Evolutionary conservation across 1,140 invertebrate species (phyloP).

Genomic region (Onthophagus taurus): DNA sequence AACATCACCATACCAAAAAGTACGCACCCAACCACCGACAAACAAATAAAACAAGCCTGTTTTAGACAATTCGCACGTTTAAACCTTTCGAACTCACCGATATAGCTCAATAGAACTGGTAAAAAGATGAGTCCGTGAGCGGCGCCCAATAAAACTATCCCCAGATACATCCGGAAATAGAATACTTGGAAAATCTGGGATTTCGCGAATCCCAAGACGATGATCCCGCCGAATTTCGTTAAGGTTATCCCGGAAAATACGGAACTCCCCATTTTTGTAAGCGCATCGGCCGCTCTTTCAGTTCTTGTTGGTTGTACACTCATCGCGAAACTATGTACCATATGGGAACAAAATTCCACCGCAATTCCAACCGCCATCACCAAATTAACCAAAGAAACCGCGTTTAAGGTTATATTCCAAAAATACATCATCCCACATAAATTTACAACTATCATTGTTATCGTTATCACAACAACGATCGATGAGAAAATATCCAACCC

Average conservation of each 20-base stretch:
- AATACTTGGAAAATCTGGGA: conserved; percentile 96
- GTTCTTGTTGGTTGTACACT: conserved; percentile 60
- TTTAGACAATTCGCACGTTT: conserved; percentile 7
- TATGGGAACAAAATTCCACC: conserved; percentile 97
- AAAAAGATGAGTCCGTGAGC: conserved; percentile 93
- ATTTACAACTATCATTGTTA: conserved; percentile 89
- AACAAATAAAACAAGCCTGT: conserved; percentile 2
- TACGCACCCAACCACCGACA: conserved; percentile 1
- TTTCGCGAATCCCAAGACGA: conserved; percentile 90
- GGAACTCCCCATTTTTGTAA: conserved; percentile 89
- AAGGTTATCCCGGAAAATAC: conserved; percentile 95
- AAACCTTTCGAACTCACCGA: conserved; percentile 60
- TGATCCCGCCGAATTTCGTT: conserved; percentile 93
- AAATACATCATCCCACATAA: conserved; percentile 94
- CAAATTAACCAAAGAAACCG: conserved; percentile 94
- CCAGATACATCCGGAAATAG: conserved; percentile 97
- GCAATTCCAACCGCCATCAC: conserved; percentile 98
- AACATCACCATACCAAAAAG: conserved; percentile 1
- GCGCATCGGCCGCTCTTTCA: conserved; percentile 69
- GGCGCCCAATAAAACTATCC: conserved; percentile 93
- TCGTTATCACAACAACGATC: conserved; percentile 80
- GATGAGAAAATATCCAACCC: conserved; percentile 88
- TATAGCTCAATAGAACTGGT: conserved; percentile 91
- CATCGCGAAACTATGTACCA: conserved; percentile 86
- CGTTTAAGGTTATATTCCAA: conserved; percentile 93